A percentile compares a stretch with the other conserved stretches of the same genome.
These are phyloP conservation scores for Nycticryphes semicollaris DNA, from an alignment of 2,113 vertebrate genomes.

Conservation along the genomic window DNA sequence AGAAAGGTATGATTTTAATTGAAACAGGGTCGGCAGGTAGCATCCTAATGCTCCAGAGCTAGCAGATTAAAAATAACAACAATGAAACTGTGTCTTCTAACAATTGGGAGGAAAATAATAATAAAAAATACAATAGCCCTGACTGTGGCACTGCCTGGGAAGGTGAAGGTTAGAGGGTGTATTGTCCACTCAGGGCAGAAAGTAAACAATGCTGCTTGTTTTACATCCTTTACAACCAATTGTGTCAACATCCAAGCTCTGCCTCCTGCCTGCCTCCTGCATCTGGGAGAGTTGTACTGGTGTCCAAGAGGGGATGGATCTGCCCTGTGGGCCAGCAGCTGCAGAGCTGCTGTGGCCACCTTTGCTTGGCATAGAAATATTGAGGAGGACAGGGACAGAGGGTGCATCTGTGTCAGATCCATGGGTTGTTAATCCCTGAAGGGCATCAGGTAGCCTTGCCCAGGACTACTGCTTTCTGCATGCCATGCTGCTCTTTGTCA, in stretches of 20 bases:
- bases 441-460: neutral
- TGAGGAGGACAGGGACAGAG: neutral
- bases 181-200: neutral
- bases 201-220: neutral
- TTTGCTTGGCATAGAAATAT: neutral
- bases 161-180: neutral
- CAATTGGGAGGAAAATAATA: neutral
- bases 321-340: neutral
- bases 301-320: neutral
- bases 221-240: neutral
- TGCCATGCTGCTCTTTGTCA: neutral
- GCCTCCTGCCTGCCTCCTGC: neutral
- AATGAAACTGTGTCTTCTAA: neutral
- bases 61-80: slow-evolving; percentile 1
- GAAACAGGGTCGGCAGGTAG: neutral
- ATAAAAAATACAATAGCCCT: neutral
- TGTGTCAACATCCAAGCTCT: neutral
- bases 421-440: neutral
- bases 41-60: neutral
- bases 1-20: neutral
- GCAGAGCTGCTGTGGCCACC: neutral
- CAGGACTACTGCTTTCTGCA: neutral
- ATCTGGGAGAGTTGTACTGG: neutral
- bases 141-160: rapidly evolving
- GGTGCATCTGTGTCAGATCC: neutral